Percentiles rank a stretch among this genome's conserved stretches.
These are phyloP conservation scores for Cotesia glomerata DNA, from an alignment of 1,140 invertebrate genomes.

Conservation along the genomic window DNA sequence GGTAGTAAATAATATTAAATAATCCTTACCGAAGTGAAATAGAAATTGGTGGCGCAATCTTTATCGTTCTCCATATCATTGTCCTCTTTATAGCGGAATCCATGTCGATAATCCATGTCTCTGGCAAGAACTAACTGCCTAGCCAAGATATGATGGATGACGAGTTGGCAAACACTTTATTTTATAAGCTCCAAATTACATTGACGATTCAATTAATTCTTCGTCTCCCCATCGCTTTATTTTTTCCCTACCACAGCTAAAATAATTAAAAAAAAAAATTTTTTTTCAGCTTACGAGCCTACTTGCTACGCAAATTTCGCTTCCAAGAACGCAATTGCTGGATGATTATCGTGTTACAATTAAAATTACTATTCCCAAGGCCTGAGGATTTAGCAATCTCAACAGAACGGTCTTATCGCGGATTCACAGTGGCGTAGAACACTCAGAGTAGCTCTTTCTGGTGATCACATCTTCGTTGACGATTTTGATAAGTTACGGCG, in stretches of 20 bases:
- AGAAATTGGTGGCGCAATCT: constrained; percentile 12
- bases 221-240: neutral
- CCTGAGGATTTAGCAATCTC: neutral
- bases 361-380: no score
- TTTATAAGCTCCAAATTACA: no score
- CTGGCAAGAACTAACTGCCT: constrained; percentile 20
- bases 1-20: no score
- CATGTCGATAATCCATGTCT: constrained; percentile 35
- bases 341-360: constrained; percentile 3
- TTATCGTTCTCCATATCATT: constrained; percentile 29
- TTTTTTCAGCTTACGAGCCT: neutral
- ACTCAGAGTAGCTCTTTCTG: neutral
- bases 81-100: constrained; percentile 22
- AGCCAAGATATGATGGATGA: constrained; percentile 5
- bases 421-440: neutral
- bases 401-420: neutral
- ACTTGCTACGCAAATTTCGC: no score
- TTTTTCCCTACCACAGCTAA: neutral
- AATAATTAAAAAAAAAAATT: no score
- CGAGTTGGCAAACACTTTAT: neutral
- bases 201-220: neutral
- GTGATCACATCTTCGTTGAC: no score
- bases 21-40: constrained; percentile 20
- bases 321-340: neutral
- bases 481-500: no score